Base-by-base conservation (phyloP, 2,888 invertebrate species). In the Argyresthia goedartella region DNA sequence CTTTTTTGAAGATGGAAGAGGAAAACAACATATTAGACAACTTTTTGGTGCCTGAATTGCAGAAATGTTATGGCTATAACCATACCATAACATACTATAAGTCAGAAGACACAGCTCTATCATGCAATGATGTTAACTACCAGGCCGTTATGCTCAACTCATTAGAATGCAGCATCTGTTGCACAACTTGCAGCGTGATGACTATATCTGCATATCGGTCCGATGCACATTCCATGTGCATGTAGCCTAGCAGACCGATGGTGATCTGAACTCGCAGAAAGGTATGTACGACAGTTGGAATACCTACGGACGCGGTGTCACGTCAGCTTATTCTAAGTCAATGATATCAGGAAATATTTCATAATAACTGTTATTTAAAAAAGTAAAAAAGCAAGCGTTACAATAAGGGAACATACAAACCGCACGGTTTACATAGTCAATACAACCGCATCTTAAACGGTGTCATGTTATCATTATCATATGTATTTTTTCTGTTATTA, bases 181-280 rank as follows among this genome's bases (percentile, higher is more conserved):
- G 49, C 49, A 49, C 39, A 49, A 49, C 39, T 49, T 49, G 49
- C 49, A 49, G 49, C 49, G 49, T 36, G 49, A 49, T 39, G 49
- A 14, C 49, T 49, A 49, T 39, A 39, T 39, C 49, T 49, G 49
- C 49, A 49, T 39, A 39, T 49, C 49, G 49, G 49, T 49, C 39
- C 8, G 49, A 49, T 49, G 49, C 49, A 49, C 49, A 49, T 49
- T 49, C 36, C 35, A 39, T 49, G 49, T n/a, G 25, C 46, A 16
- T 33, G 46, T 39, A 49, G 49, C 49, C 39, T 49, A 49, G 49
- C 36, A 16, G 49, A 49, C 49, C 39, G 39, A 49, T 49, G 15
- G 49, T 49, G 15, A 49, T 15, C 49, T 39, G 13, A 49, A 39
- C 49, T 49, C 49, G 39, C 39, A 49, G 46, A 16, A 14, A 49